phyloP scores from a whole-genome alignment of 2,797 vertebrate species.

The Mus caroli region DNA sequence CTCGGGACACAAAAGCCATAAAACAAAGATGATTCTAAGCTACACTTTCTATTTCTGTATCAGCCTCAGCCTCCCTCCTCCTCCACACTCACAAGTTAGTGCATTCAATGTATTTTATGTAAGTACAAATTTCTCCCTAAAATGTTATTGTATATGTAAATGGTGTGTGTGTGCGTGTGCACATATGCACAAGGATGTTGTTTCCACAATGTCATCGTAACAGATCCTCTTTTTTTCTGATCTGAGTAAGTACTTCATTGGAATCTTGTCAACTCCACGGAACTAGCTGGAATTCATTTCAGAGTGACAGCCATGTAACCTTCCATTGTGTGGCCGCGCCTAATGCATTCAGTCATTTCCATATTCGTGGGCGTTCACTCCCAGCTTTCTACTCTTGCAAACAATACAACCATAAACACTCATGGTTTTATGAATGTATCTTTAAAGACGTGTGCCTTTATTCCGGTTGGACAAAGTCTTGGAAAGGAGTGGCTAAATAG shows the following conservation, averaged over 20 bases:
- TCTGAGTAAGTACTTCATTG: constrained; percentile 24
- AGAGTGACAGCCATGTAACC: not conserved
- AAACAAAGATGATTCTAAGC: not conserved
- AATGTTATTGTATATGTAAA: not conserved
- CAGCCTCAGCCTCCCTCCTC: not conserved
- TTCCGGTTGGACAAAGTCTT: not conserved
- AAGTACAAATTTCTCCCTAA: not conserved
- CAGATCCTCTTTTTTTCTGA: constrained; percentile 52
- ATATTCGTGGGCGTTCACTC: not conserved
- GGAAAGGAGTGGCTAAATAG: not conserved
- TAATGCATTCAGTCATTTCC: constrained; percentile 35
- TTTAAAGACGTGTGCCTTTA: constrained; percentile 34
- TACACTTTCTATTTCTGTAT: not conserved
- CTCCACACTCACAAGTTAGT: not conserved
- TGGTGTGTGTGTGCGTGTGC: not conserved
- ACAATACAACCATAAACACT: constrained; percentile 14
- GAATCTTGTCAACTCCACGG: not conserved
- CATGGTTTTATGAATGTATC: not conserved
- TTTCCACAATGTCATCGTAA: constrained; percentile 14
- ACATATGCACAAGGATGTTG: not conserved
- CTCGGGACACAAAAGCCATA: not conserved
- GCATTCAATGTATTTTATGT: not conserved
- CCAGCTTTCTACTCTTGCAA: constrained; percentile 19
- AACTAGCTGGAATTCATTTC: constrained; percentile 30
- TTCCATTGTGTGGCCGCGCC: not conserved